phyloP scores from a whole-genome alignment of 53 echinoderm and acorn worm species.

The Paelopatides confundens region DNA sequence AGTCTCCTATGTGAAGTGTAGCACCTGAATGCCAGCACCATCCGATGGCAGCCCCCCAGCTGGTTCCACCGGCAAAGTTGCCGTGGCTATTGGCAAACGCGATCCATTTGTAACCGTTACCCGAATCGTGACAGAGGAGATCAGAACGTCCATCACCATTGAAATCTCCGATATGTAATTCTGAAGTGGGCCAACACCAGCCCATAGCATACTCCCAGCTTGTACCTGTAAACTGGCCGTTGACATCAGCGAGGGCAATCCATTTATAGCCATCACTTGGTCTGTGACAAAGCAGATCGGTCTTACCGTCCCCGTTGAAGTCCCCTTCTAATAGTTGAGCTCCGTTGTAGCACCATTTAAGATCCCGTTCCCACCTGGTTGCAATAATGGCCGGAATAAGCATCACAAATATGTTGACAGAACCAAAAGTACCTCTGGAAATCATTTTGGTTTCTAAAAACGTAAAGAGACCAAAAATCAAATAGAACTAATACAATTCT shows the following conservation, averaged over 20 bases:
- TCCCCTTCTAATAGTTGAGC: conserved; percentile 13
- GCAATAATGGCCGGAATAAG: not conserved
- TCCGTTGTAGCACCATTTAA: not conserved
- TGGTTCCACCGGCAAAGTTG: not conserved
- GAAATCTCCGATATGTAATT: conserved; percentile 18
- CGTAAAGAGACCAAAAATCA: too few species aligned
- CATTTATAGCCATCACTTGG: conserved; percentile 1
- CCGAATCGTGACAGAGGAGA: conserved; percentile 18
- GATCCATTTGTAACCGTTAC: conserved; percentile 13
- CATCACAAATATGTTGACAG: not conserved
- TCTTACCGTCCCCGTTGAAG: conserved; percentile 31
- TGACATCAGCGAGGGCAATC: not conserved
- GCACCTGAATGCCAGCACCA: not conserved
- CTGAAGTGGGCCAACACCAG: not conserved
- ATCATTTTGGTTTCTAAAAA: too few species aligned
- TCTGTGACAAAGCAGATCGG: conserved; percentile 38
- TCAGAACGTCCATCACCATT: conserved; percentile 21
- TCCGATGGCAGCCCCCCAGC: not conserved
- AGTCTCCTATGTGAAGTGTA: conserved; percentile 12
- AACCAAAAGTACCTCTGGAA: too few species aligned
- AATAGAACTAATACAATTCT: too few species aligned
- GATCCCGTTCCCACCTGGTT: not conserved
- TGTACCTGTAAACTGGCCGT: conserved; percentile 32
- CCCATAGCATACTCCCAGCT: not conserved
- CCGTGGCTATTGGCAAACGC: not conserved